Evolutionary conservation across 2,888 invertebrate species (phyloP), one percentile per base, ranked within the genome.

Genomic region (Nycteola revayana): DNA sequence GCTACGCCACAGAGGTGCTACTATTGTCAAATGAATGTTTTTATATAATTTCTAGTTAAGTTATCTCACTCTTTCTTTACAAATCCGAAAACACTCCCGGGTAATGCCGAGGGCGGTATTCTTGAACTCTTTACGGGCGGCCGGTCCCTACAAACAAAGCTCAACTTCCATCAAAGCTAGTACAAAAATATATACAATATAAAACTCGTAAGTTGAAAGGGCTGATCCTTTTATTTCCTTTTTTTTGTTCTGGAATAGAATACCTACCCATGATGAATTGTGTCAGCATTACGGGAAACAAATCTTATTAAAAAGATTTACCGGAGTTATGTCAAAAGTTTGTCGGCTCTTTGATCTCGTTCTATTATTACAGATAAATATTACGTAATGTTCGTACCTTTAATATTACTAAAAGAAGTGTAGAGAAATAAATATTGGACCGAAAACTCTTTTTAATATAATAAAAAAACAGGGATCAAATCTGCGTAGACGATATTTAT

Each of bases 181-280:
- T 66, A 75, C 69, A 76, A 79, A 75, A 72, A 74, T 74, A 77
- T n/a, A n/a, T n/a, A n/a, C n/a, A 75, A 75, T 75, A 75, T 67
- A 75, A 77, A 81, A 79, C 75, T 80, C 75, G 68, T 66, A 75
- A 79, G 71, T 81, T 69, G 73, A 74, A 75, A 80, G 75, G 75
- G 73, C 74, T 75, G 53, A 79, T 79, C 75, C 76, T 59, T 73
- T 77, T 73, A 64, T 67, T 67, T 68, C 61, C 60, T 2, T 52
- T 52, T 69, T 75, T 75, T 75, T 71, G 69, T 75, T 71, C 50
- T 51, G 58, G 60, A 71, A 73, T 61, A 65, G 60, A 74, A 75
- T 68, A 59, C 58, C 60, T 55, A 52, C 57, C 59, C 56, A 52
- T 62, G 64, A 66, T 63, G 66, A 69, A 75, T 72, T 69, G 60